Base-by-base conservation (phyloP, 2,888 invertebrate species). In the Pilophorus perplexus region DNA sequence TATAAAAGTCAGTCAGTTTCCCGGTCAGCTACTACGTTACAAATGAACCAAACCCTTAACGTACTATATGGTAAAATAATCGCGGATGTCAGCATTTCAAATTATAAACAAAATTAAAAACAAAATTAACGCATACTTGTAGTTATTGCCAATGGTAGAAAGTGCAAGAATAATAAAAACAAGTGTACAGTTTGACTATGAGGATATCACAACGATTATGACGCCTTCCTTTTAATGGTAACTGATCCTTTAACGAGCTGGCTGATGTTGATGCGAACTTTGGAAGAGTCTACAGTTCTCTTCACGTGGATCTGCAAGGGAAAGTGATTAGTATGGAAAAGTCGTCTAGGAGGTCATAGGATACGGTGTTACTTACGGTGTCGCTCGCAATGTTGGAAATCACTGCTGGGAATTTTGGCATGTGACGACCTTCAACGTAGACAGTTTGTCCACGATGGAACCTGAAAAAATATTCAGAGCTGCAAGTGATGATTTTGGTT, bases 381-480 rank as follows among this genome's bases (percentile, higher is more conserved):
- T 94, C 93, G 67, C 89, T 89, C 54, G 91, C 91, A 74, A 96
- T 93, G 42, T 91, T 90, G 68, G 91, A 90, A 75, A 96, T 94
- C 72, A 92, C 88, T 1, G 89, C 96, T 46, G 91, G 86, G 76
- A 92, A 92, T 75, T 90, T 86, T 2, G 88, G 82, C 74, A 88
- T 80, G 72, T 95, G 95, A 71, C 89, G 86, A 16, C 93, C 92
- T 78, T 93, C 93, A 2, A 95, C 87, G 77, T 88, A 93, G 33
- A 96, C 89, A 70, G 91, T 88, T 79, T 96, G 95, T 0, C 95
- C 95, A 69, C 95, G 83, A 75, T 95, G 94, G 79, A 89, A 84
- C 62, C 62, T 62, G 46, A 1, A 50, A 60, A 8, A 6, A 52
- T 3, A 27, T 16, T n/a, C n/a, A n/a, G n/a, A n/a, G n/a, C n/a